Evolutionary conservation across 2,888 invertebrate species (phyloP), one percentile per base, ranked within the genome.

Genomic region (Acanthosoma haemorrhoidale): DNA sequence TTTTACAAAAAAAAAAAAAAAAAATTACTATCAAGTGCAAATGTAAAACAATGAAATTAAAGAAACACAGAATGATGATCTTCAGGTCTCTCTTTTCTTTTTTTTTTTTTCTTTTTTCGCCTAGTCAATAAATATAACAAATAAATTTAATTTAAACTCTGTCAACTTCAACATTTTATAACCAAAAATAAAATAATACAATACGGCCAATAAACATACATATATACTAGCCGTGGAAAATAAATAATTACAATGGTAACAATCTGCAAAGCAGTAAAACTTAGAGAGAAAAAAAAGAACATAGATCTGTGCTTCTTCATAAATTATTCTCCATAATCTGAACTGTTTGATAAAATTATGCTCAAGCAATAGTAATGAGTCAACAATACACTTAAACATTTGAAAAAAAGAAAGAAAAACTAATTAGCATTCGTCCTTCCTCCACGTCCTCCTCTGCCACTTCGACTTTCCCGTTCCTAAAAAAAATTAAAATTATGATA

Each of bases 391-490:
- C 39, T 25, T 63, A n/a, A 63, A 39, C n/a, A 36, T 38, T 16
- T 63, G 36, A 36, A 25, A 21, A n/a, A 21, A 21, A 21, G 9
- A 36, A 36, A 18, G 25, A 11, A 6, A 8, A 63, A 39, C 38
- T 63, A 63, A 38, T 63, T 63, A 25, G 39, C 64, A 15, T 63
- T 57, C 13, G 60, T 61, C 60, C 73, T 68, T 58, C 73, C 73
- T 16, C 73, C 72, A 43, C 73, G 75, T 25, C 77, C 76, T 25
- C 78, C 79, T 73, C 80, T 78, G 71, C 80, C 79, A 75, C 78
- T 77, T 72, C 79, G 78, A 39, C 80, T 78, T 72, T 78, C 78
- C 73, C 78, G 77, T 34, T 80, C 80, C 78, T 78, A 71, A 67
- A 75, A 58, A 15, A 66, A 29, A 15, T 18, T 21, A 32, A 66